Evolutionary conservation across 2,888 invertebrate species (phyloP), one percentile per base, ranked within the genome.

Genomic region (Unio pictorum): DNA sequence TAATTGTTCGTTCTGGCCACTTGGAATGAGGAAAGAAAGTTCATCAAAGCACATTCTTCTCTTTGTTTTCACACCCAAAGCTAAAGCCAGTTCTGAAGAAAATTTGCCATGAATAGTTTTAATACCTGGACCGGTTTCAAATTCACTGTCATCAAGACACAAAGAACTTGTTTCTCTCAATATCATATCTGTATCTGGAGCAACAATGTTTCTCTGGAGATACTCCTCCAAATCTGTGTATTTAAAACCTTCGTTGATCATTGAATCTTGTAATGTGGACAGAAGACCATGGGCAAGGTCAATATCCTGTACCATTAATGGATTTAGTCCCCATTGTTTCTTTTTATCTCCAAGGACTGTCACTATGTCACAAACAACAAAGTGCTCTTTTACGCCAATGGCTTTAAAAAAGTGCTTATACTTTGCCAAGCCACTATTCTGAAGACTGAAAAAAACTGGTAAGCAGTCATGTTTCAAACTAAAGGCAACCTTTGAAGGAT

Each of bases 1-100:
- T 28, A 89, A 78, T 55, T 82, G 76, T 70, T 89, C 88, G 45
- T 78, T 79, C 71, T 88, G 89, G 11, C 88, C 88, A 75, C 88
- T 88, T 6, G 83, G 81, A n/a, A 82, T 71, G 20, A 65, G 73
- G 17, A 57, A n/a, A 23, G 66, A 63, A 55, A 66, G 70, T 3
- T 71, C 63, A 30, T 71, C 55, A 20, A 66, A 28, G 34, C 74
- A 73, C 45, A 67, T 64, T 17, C 66, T 57, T 58, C 65, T 64
- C 64, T 80, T 79, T 26, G 74, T 71, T 55, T 74, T 78, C 4
- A 81, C 79, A 15, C 83, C 84, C 8, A 88, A 70, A 64, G 69
- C 75, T 68, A 80, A 76, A n/a, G 84, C 85, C 57, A 82, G 72
- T 18, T 54, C 20, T 11, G 65, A 63, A 26, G 84, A 76, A n/a